Base-by-base conservation (phyloP, 1,140 invertebrate genomes). In the Teleopsis dalmanni region DNA sequence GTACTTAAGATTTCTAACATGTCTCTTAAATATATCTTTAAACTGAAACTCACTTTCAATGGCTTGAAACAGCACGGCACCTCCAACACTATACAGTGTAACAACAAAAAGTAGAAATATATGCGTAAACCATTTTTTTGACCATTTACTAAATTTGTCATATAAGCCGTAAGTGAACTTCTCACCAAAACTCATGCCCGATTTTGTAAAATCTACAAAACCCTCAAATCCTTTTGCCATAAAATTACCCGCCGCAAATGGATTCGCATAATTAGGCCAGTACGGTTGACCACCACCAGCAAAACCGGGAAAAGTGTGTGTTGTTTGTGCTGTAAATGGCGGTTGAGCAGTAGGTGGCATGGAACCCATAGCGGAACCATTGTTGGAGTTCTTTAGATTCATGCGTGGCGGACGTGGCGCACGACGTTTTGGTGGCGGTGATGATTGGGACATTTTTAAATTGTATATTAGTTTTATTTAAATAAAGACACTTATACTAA, bases 81-180 rank as follows among this genome's bases (percentile, higher is more conserved):
- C 90, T 1, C 84, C 78, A 21, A 85, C 70, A 52, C 82, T 91
- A 65, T 91, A 92, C 6, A 82, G 70, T 22, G 83, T 71, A 25
- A 92, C 78, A 52, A 91, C 80, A 45, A 86, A 58, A 54, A 85
- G 79, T 47, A 93, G 76, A 67, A 92, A 89, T 27, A 90, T 79
- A 73, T 93, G 89, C 8, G 88, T 91, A 66, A 92, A 91, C 87
- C 88, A 92, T 52, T 80, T 80, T 57, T 81, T 83, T 1, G 87
- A 91, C 76, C 82, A 82, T 11, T 78, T 73, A 62, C 82, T 82
- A 34, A 88, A 71, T 72, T 85, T 89, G 51, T 82, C 81, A 59
- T 88, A 87, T 38, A 87, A 69, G 78, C 85, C 88, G 58, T 82
- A 86, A 0, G 83, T 84, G 50, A 79, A 79, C 62, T 88, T 89